Evolutionary conservation across 2,888 invertebrate species (phyloP).

Genomic region (Tenthredo scrophulariae): DNA sequence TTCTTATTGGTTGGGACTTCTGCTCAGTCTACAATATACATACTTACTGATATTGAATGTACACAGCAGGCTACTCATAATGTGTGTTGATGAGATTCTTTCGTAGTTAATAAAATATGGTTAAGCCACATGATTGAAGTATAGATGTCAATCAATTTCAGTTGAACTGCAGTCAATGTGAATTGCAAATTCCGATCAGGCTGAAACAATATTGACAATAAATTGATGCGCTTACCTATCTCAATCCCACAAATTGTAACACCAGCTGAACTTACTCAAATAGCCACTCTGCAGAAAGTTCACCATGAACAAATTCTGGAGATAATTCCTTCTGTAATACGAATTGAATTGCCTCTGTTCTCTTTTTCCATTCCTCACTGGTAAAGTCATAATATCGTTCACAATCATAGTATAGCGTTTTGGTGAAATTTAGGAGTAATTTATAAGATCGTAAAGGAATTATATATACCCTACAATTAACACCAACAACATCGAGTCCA

Average conservation of each 20-base stretch:
- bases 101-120: background rate
- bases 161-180: background rate
- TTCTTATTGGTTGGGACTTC: background rate
- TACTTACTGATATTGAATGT: background rate
- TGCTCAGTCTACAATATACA: background rate
- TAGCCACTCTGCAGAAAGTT: background rate
- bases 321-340: background rate
- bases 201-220: conserved; percentile 10
- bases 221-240: background rate
- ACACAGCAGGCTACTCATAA: background rate
- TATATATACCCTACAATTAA: background rate
- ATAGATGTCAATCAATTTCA: background rate
- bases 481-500: background rate
- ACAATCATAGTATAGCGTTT: background rate
- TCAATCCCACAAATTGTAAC: background rate
- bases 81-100: background rate
- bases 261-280: background rate
- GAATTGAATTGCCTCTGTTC: background rate
- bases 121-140: background rate
- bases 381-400: background rate
- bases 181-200: background rate
- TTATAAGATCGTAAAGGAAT: background rate
- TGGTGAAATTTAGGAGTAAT: background rate
- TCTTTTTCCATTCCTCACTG: background rate
- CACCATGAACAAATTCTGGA: background rate